A percentile compares a stretch with the other conserved stretches of the same genome.
Evolutionary conservation across 2,113 vertebrate genomes (phyloP).

Genomic region (Miniopterus natalensis): DNA sequence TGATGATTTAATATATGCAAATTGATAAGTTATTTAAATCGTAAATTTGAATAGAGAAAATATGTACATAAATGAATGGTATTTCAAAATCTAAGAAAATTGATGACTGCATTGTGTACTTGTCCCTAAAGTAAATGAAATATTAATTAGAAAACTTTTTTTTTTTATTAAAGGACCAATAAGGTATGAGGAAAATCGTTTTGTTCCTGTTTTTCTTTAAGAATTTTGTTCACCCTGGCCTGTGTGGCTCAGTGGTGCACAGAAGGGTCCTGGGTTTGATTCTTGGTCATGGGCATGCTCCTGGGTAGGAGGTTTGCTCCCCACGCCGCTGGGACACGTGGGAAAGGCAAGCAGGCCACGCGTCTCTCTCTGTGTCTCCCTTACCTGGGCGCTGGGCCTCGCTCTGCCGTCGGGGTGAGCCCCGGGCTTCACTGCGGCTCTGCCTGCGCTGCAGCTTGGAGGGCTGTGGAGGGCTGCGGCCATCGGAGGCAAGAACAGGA

Average conservation of each 20-base stretch:
- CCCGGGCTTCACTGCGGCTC: not conserved
- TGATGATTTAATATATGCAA: conserved; percentile 79
- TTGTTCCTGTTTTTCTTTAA: not conserved
- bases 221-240: not conserved
- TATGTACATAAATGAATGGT: conserved; percentile 80
- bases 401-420: not conserved
- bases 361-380: no score
- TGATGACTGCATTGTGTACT: conserved; percentile 74
- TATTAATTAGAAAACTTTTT: conserved; percentile 78
- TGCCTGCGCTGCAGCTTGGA: not conserved
- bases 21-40: conserved; percentile 71
- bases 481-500: not conserved
- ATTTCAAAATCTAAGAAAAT: conserved; percentile 67
- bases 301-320: no score
- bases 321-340: no score
- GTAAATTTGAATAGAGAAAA: conserved; percentile 82
- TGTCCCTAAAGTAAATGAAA: conserved; percentile 81
- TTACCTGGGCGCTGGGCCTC: not conserved
- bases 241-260: no score
- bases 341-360: no score
- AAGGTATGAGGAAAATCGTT: not conserved
- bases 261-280: no score
- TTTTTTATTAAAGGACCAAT: conserved; percentile 52
- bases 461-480: not conserved
- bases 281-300: no score